Conservation (phyloP, 2,888 invertebrate species). For the Heliconius erato region DNA sequence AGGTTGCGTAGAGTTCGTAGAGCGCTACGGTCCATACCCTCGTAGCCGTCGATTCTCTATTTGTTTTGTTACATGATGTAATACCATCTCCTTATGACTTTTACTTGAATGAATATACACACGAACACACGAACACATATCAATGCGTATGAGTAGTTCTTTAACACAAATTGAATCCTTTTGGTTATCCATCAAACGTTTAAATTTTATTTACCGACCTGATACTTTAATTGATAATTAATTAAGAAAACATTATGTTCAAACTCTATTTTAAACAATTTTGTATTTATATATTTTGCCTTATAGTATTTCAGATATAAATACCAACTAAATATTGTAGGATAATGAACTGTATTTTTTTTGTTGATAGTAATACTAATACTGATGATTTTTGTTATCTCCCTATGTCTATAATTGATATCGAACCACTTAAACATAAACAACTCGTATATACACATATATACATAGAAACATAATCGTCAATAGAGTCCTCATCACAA, state of each 20-base stretch:
- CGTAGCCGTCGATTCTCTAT: constrained; percentile 11
- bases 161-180: background rate
- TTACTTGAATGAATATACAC: constrained; percentile 2
- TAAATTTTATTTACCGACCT: background rate
- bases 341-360: too few relatives aligned
- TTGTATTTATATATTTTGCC: background rate
- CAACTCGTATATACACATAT: background rate
- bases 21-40: constrained; percentile 40
- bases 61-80: constrained; percentile 44
- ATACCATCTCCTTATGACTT: constrained; percentile 1
- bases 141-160: constrained; percentile 8
- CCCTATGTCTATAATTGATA: background rate
- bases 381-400: too few relatives aligned
- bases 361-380: too few relatives aligned
- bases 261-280: background rate
- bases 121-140: background rate
- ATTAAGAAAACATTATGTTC: background rate
- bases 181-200: background rate
- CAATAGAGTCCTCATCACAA: constrained; percentile 23
- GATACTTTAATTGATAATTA: background rate
- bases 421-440: background rate
- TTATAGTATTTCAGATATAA: background rate
- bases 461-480: constrained; percentile 9
- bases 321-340: background rate
- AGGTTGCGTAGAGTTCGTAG: constrained; percentile 49